Base-by-base conservation (phyloP, 2,888 invertebrate genomes). In the Agonopterix subpropinquella region DNA sequence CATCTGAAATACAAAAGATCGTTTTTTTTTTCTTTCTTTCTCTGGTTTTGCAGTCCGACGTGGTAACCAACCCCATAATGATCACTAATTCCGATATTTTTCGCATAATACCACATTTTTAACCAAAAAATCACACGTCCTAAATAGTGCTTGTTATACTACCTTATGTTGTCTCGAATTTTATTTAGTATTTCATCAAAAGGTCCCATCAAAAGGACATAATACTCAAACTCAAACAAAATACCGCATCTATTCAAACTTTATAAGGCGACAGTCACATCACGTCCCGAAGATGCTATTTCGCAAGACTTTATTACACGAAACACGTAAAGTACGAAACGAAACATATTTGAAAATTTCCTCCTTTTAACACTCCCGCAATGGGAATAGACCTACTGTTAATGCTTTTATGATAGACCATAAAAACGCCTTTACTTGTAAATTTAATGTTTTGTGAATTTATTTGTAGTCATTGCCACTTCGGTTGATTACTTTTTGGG, bases 241-340 rank as follows among this genome's bases (percentile, higher is more conserved):
- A n/a, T n/a, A 52, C 67, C 72, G 18, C 45, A 66, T 75, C 70
- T 55, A 58, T 50, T 10, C 39, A 9, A 39, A 39, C 9, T 39
- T 39, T 2, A 39, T 4, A 4, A 9, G 10, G 7, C 5, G 5
- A 39, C 9, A 39, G 10, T 39, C 39, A 41, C 51, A 53, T 57
- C 61, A 55, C 60, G 62, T 66, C 63, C 56, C 56, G 55, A 68
- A 66, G 72, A 73, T 56, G 67, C 67, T 67, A 70, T 73, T 70
- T 62, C 65, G 51, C 62, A 58, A 65, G 65, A 74, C 64, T 80
- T 80, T 79, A 80, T 75, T 71, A 67, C 73, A 65, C 59, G 66
- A 74, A 77, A 74, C 73, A 74, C 64, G 64, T 68, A 68, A 66
- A 73, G 60, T 58, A 58, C 61, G 28, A 28, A 28, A 28, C 28